A percentile compares a stretch with the other conserved stretches of the same genome.
phyloP scores from a whole-genome alignment of 1,140 invertebrate species.

The Lepidurus couesii region DNA sequence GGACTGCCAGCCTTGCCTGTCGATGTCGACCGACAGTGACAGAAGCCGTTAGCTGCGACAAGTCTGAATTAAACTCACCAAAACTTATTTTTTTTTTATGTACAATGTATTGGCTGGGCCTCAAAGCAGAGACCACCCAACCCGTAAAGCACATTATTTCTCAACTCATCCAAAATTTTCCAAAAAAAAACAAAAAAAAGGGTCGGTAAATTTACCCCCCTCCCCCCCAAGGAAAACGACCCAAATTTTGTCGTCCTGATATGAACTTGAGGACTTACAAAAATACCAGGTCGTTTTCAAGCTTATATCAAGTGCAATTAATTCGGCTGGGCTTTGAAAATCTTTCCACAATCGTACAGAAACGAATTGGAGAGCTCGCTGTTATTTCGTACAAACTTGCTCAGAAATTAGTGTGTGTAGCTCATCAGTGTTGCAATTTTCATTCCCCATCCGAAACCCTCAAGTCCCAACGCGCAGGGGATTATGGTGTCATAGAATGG shows the following conservation, averaged over 20 bases:
- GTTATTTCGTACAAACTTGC: not conserved
- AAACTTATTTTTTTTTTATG: slow-evolving; percentile 1
- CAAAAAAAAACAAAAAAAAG: not conserved
- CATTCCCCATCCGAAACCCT: not conserved
- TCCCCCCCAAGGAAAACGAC: not conserved
- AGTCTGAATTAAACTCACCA: not conserved
- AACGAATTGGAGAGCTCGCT: not conserved
- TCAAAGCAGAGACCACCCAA: not conserved
- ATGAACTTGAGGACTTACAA: not conserved
- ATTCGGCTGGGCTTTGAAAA: not conserved
- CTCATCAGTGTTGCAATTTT: slow-evolving; percentile 19
- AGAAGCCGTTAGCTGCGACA: not conserved
- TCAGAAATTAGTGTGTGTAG: not conserved
- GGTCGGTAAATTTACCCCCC: not conserved
- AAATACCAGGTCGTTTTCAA: not conserved
- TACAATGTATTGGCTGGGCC: slow-evolving; percentile 3
- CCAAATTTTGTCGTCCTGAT: not conserved
- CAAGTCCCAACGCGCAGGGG: slow-evolving; percentile 50
- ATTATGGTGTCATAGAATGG: slow-evolving; percentile 59
- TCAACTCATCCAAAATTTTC: not conserved
- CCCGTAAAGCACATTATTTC: not conserved
- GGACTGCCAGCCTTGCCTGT: no score
- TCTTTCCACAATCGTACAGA: not conserved
- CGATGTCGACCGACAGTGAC: no score
- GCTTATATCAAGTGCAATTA: not conserved